Percentiles rank a stretch among this genome's conserved stretches.
Evolutionary conservation across 2,113 vertebrate species (phyloP).

Genomic region (Thinocorus orbignyianus): DNA sequence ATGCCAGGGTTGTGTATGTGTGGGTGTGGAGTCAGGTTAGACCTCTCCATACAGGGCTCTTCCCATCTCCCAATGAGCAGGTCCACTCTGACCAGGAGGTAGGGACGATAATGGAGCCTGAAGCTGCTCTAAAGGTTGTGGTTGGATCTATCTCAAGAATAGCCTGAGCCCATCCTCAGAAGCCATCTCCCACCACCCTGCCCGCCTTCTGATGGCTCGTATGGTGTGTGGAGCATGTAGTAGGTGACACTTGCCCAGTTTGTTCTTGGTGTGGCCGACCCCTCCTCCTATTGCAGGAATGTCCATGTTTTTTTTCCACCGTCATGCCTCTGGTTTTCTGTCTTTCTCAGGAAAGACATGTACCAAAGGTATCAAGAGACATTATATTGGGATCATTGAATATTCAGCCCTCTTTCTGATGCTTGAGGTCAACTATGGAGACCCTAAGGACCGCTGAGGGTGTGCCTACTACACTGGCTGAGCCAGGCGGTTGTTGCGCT

Average conservation of each 20-base stretch:
- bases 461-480: rapidly evolving
- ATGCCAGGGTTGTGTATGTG: background rate
- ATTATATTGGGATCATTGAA: rapidly evolving
- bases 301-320: background rate
- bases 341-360: background rate
- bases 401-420: background rate
- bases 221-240: background rate
- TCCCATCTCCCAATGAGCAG: background rate
- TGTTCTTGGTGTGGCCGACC: background rate
- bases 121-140: background rate
- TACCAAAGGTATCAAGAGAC: background rate
- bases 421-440: background rate
- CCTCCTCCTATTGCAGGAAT: background rate
- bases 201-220: rapidly evolving
- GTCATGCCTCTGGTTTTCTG: background rate
- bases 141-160: background rate
- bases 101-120: background rate
- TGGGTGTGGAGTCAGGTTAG: background rate
- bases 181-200: rapidly evolving
- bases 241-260: rapidly evolving
- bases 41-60: background rate
- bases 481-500: rapidly evolving
- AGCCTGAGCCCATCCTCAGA: background rate
- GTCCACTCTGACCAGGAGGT: no score
- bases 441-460: background rate